Evolutionary conservation across 2,888 invertebrate species (phyloP).

Genomic region (Imbricaverruca yamaguchii): DNA sequence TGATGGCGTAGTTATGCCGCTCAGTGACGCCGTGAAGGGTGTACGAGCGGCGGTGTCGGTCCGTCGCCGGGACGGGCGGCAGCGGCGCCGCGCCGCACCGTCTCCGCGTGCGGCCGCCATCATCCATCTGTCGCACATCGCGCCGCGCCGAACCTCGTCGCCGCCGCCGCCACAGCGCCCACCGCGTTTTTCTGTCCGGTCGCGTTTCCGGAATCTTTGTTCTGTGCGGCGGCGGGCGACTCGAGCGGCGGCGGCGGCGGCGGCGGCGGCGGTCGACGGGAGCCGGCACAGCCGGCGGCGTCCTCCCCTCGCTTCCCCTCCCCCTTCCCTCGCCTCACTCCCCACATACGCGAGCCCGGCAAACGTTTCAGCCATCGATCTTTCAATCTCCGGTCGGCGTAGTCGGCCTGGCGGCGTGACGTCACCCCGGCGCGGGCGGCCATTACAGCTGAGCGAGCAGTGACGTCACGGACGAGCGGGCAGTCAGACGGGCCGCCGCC

Average conservation of each 20-base stretch:
- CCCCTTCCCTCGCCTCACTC: no score
- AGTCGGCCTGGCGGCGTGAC: background rate
- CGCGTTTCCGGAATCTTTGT: no score
- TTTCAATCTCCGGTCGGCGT: background rate
- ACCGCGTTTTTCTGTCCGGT: background rate
- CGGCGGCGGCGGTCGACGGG: background rate
- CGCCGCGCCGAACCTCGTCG: background rate
- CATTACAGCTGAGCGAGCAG: background rate
- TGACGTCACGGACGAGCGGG: no score
- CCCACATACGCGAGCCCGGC: background rate
- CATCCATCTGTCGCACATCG: no score
- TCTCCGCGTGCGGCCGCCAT: background rate
- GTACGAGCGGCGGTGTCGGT: background rate
- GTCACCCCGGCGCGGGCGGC: conserved; percentile 1
- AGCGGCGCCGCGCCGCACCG: background rate
- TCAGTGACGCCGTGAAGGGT: background rate
- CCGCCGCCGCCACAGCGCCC: background rate
- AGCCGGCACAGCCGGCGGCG: background rate
- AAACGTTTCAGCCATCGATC: conserved; percentile 10
- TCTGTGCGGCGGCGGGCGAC: no score
- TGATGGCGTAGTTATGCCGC: background rate
- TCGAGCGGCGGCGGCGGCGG: background rate
- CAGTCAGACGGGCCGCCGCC: background rate
- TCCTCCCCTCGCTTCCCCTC: no score
- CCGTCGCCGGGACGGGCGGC: background rate